Percentiles rank a stretch among this genome's conserved stretches.
These are phyloP conservation scores for Parauchenoglanis punctatus DNA, from an alignment of 2,797 vertebrate species.

Conservation along the genomic window DNA sequence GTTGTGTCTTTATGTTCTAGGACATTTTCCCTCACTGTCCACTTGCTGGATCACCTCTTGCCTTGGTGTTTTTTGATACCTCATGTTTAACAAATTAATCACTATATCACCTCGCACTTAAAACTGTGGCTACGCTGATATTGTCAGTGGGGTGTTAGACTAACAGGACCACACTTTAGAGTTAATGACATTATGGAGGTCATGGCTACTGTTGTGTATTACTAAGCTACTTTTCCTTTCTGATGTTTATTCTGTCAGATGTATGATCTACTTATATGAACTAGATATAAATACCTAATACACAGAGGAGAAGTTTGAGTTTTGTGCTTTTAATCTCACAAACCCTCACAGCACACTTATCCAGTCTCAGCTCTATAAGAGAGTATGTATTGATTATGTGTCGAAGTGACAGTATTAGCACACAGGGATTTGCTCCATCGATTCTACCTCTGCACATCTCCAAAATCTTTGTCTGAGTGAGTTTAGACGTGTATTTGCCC, in stretches of 20 bases:
- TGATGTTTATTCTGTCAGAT: background rate
- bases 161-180: background rate
- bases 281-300: background rate
- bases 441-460: conserved; percentile 48
- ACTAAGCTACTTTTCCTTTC: background rate
- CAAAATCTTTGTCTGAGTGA: conserved; percentile 12
- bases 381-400: conserved; percentile 67
- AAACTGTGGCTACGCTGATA: background rate
- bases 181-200: background rate
- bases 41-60: background rate
- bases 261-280: background rate
- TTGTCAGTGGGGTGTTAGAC: background rate
- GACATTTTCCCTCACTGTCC: background rate
- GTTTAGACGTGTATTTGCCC: background rate
- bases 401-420: conserved; percentile 44
- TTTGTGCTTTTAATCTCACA: background rate
- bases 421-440: conserved; percentile 43
- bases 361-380: conserved; percentile 22
- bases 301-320: background rate
- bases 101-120: background rate
- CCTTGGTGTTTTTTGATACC: background rate
- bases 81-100: background rate
- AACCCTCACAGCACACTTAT: background rate
- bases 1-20: background rate
- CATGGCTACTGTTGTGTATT: background rate